Evolutionary conservation across 2,888 invertebrate genomes (phyloP), one percentile per base, ranked within the genome.

Genomic region (Drosophila planitibia): DNA sequence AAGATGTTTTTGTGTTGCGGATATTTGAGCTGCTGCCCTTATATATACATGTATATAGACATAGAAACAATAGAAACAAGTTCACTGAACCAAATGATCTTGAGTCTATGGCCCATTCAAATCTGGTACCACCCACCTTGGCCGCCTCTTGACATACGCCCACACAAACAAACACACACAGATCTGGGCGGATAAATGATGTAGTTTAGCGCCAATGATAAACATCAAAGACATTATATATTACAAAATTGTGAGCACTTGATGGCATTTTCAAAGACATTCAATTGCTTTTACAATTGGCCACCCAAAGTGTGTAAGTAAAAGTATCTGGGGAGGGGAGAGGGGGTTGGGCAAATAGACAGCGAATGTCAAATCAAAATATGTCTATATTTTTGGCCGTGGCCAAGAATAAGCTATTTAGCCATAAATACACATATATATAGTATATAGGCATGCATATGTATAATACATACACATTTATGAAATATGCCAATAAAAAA

Each of bases 281-380:
- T 61, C 68, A 80, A 71, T 71, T 47, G 70, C 68, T 66, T 62
- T 70, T n/a, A 52, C 67, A 71, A 70, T 61, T 60, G 66, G 74
- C 58, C 61, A 44, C 19, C 19, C 28, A 62, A 37, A 62, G 67
- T 77, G 59, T 63, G 62, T 55, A 55, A 49, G 71, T 37, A 30
- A 41, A 41, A 37, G 28, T 57, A 14, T n/a, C n/a, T 52, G 14
- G 28, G 10, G 32, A 9, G 33, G 10, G 10, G 2, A 2, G 25
- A 3, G 33, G 4, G 33, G 33, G 30, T 30, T 4, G 12, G 37
- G 41, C 39, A 41, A 35, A 16, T 33, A 28, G 33, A 57, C 25
- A 58, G 22, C 33, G 75, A 84, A 84, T 82, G 83, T 84, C 83
- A 84, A 73, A 77, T 49, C 59, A 52, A 53, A 66, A 41, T 41